phyloP scores from a whole-genome alignment of 2,888 invertebrate genomes.

The Athrips mouffetella region DNA sequence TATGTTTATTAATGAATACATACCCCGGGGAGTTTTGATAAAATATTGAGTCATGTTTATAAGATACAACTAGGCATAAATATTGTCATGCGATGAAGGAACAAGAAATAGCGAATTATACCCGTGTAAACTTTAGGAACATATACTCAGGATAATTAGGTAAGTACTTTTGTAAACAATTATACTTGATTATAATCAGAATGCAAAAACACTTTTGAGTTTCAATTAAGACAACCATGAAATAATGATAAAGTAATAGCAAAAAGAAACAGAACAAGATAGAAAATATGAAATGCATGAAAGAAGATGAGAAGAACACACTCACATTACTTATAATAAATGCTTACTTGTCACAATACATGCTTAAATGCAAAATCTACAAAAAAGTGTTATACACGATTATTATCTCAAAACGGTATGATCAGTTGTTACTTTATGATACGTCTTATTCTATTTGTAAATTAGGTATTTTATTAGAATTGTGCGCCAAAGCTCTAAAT shows the following conservation, averaged over 20 bases:
- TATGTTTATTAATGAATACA: no score
- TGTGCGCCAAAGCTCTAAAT: constrained; percentile 74
- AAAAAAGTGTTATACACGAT: constrained; percentile 70
- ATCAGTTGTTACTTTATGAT: constrained; percentile 61
- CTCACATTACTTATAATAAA: constrained; percentile 58
- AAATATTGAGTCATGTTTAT: no score
- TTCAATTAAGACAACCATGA: no score
- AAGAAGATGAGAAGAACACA: constrained; percentile 60
- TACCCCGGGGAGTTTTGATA: no score
- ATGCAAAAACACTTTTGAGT: no score
- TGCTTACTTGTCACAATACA: constrained; percentile 66
- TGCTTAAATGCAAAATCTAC: constrained; percentile 75
- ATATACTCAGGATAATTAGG: constrained; percentile 1
- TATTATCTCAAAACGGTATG: constrained; percentile 67
- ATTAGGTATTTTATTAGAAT: constrained; percentile 38
- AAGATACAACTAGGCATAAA: constrained; percentile 17
- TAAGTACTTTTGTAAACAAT: neutral
- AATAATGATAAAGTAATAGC: neutral
- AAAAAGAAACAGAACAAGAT: constrained; percentile 1
- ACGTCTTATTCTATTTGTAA: constrained; percentile 57
- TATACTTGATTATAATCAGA: neutral
- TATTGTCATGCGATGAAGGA: constrained; percentile 64
- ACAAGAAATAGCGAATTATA: constrained; percentile 53
- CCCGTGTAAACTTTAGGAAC: constrained; percentile 25
- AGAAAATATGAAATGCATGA: constrained; percentile 28